Percentiles rank a stretch among this genome's conserved stretches.
Evolutionary conservation across 2,113 vertebrate genomes (phyloP).

Genomic region (Scatophagus argus): DNA sequence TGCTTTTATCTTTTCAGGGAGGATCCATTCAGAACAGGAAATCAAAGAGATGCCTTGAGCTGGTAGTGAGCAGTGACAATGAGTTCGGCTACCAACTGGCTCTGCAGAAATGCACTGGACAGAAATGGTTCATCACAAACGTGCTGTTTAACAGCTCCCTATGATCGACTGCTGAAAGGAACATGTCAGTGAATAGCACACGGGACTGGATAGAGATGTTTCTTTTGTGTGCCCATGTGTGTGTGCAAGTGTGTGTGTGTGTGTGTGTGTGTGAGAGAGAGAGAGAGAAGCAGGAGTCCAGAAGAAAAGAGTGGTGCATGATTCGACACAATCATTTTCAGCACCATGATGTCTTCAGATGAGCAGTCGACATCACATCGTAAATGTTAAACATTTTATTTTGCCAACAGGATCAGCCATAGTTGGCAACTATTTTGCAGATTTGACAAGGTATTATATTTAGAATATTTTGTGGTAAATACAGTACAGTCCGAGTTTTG

Average conservation of each 20-base stretch:
- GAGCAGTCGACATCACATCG: constrained; percentile 70
- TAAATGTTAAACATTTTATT: constrained; percentile 84
- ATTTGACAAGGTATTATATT: constrained; percentile 68
- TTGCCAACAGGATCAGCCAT: constrained; percentile 69
- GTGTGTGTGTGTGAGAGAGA: constrained; percentile 15
- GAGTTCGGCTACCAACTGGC: constrained; percentile 95
- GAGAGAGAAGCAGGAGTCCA: constrained; percentile 4
- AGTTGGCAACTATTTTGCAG: constrained; percentile 71
- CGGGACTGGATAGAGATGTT: constrained; percentile 35
- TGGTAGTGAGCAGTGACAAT: constrained; percentile 91
- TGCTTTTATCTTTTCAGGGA: constrained; percentile 85
- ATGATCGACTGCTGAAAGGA: constrained; percentile 75
- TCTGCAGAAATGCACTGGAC: constrained; percentile 95
- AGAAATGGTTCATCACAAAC: constrained; percentile 96
- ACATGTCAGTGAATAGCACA: constrained; percentile 46
- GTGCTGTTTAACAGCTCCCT: constrained; percentile 87
- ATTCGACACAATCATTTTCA: constrained; percentile 49
- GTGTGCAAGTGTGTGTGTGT: background rate
- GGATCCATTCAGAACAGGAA: constrained; percentile 97
- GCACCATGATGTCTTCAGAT: constrained; percentile 69
- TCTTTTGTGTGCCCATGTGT: constrained; percentile 23
- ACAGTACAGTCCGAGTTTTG: constrained; percentile 72
- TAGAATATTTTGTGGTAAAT: constrained; percentile 77
- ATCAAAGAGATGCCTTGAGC: constrained; percentile 96
- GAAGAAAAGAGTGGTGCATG: constrained; percentile 15